Evolutionary conservation across 2,888 invertebrate species (phyloP), one percentile per base, ranked within the genome.

Genomic region (Amaurobius ferox): DNA sequence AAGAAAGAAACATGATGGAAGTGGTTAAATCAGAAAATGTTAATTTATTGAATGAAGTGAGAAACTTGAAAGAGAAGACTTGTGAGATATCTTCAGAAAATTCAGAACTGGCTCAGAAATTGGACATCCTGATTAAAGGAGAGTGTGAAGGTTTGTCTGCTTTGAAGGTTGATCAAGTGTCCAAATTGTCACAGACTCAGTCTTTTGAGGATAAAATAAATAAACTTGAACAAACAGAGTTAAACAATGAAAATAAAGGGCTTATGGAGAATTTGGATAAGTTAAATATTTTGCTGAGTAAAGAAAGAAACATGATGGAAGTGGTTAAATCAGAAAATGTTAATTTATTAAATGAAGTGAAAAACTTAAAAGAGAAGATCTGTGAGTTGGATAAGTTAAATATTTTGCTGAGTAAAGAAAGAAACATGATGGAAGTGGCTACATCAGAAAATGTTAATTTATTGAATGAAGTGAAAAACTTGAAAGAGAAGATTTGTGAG

Each of bases 251-350:
- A 67, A 39, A n/a, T 35, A 7, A 44, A 66, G 66, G 71, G 9
- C 13, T 35, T 9, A 1, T 70, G 55, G n/a, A 32, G 66, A 77
- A 76, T 64, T 19, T 73, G 13, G n/a, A 29, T n/a, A 16, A 61
- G 0, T 1, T 23, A 26, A 23, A 6, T 19, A 23, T 2, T 3
- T 6, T 26, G 30, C 19, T 26, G n/a, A 29, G 28, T 66, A n/a
- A 66, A n/a, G 28, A 30, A 29, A 66, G 1, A n/a, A 9, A 13
- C 2, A 3, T 26, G 16, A 2, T 66, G 29, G n/a, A 32, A 1
- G 16, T 26, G n/a, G 66, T 30, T 1, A 2, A 29, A 5, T 16
- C n/a, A 30, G 30, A 66, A 13, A 66, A 66, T 16, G 7, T 26
- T 3, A 0, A 66, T 28, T 66, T 66, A 16, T 29, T 13, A 16